Percentiles rank a stretch among this genome's conserved stretches.
These are phyloP conservation scores for Penelope pileata DNA, from an alignment of 2,113 vertebrate genomes.

Conservation along the genomic window DNA sequence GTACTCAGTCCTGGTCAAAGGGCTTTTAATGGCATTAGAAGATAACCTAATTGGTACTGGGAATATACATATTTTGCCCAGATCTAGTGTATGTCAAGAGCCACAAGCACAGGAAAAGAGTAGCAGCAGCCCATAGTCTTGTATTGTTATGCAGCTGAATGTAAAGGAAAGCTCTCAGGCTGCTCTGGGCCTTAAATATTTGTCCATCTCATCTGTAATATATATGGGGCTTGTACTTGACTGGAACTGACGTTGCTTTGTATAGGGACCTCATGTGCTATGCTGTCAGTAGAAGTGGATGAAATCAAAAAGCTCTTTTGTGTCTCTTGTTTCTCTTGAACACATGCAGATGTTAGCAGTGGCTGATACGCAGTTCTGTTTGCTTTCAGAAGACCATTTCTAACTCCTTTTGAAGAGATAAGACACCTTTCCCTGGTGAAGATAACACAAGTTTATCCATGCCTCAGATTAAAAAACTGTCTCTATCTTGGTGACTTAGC, in stretches of 20 bases:
- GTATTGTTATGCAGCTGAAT: not conserved
- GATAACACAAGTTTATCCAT: not conserved
- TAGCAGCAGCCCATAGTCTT: not conserved
- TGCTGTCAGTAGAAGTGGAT: not conserved
- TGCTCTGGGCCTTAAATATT: not conserved
- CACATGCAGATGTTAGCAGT: accelerated
- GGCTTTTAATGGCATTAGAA: conserved; percentile 1
- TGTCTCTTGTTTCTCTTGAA: not conserved
- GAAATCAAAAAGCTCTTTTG: not conserved
- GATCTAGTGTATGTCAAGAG: not conserved
- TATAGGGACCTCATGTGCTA: accelerated
- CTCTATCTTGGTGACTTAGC: not conserved
- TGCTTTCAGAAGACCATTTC: not conserved
- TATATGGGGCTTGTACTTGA: not conserved
- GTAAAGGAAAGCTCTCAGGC: not conserved
- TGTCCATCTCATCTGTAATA: not conserved
- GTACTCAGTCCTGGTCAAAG: not conserved
- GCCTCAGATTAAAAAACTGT: not conserved
- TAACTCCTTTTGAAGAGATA: not conserved
- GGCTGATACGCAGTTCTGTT: not conserved
- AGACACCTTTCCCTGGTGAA: not conserved
- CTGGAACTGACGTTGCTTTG: not conserved
- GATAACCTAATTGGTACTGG: not conserved
- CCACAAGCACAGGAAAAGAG: not conserved
- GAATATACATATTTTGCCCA: not conserved